Evolutionary conservation across 2,888 invertebrate species (phyloP), one percentile per base, ranked within the genome.

Genomic region (Drosophila monieri): DNA sequence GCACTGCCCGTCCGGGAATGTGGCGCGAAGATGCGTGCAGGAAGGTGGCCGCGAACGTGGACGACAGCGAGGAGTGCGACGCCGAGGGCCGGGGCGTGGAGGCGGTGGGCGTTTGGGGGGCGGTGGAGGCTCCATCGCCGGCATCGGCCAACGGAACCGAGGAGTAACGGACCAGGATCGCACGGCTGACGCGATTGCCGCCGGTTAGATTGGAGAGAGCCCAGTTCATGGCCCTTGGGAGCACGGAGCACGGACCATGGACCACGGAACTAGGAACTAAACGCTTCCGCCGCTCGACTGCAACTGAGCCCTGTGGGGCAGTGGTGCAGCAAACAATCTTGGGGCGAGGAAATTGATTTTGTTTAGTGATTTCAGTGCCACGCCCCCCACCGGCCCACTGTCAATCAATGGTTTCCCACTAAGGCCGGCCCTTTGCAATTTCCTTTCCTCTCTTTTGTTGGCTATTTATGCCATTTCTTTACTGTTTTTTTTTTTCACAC

Each of bases 131-230:
- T 21, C 80, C 78, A 54, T 80, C 78, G n/a, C 68, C 74, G 27
- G 83, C 78, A 14, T 90, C 90, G 8, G 86, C 83, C 69, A 89
- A 61, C 10, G 91, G 91, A 57, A 91, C 91, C 37, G 91, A 89
- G 10, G 91, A 91, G 71, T 91, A 91, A 21, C 91, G 90, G 39
- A 91, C 90, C 46, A 91, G 89, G 59, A 91, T 89, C 27, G 91
- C 91, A 58, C 90, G 91, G 79, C 91, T 91, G 55, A 91, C 91
- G 14, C 91, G 91, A 89, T 91, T 91, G 74, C 91, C 88, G 73
- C 91, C 91, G 73, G 91, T 90, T 70, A 91, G 76, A 86, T 91
- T 91, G 49, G 91, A 90, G 56, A 91, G 89, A 74, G 91, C 91
- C 91, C 91, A 91, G 84, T 90, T 90, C 91, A 91, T 91, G 80